Percentiles rank a stretch among this genome's conserved stretches.
Evolutionary conservation across 2,113 vertebrate genomes (phyloP).

Genomic region (Accipiter virgatus): DNA sequence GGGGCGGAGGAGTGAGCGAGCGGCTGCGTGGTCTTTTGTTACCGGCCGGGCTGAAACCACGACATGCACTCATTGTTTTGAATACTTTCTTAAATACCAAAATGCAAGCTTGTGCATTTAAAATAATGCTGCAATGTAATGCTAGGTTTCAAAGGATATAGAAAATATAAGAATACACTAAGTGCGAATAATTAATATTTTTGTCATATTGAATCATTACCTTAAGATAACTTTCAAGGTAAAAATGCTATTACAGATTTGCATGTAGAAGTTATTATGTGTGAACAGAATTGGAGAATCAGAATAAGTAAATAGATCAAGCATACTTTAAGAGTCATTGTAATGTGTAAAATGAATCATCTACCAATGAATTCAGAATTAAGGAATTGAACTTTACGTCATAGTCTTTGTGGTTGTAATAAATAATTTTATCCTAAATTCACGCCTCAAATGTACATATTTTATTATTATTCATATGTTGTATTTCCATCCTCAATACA

Average conservation of each 20-base stretch:
- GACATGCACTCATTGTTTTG: rapidly evolving
- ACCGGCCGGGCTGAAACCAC: too few species aligned
- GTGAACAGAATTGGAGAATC: background rate
- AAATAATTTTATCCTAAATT: background rate
- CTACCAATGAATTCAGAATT: background rate
- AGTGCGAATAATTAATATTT: background rate
- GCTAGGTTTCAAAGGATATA: background rate
- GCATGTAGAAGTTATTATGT: background rate
- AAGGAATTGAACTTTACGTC: background rate
- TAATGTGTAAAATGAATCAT: background rate
- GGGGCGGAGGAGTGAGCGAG: too few species aligned
- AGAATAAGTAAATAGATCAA: background rate
- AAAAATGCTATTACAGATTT: background rate
- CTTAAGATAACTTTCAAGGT: background rate
- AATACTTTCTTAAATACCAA: background rate
- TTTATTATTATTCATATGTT: background rate
- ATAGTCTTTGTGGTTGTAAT: background rate
- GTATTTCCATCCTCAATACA: background rate
- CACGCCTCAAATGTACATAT: background rate
- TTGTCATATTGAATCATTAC: background rate
- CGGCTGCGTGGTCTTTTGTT: too few species aligned
- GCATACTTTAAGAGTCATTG: background rate
- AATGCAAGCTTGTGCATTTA: background rate
- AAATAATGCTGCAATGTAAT: background rate
- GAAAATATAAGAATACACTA: background rate